Base-by-base conservation (phyloP, 1,140 invertebrate species). In the Cotesia glomerata region DNA sequence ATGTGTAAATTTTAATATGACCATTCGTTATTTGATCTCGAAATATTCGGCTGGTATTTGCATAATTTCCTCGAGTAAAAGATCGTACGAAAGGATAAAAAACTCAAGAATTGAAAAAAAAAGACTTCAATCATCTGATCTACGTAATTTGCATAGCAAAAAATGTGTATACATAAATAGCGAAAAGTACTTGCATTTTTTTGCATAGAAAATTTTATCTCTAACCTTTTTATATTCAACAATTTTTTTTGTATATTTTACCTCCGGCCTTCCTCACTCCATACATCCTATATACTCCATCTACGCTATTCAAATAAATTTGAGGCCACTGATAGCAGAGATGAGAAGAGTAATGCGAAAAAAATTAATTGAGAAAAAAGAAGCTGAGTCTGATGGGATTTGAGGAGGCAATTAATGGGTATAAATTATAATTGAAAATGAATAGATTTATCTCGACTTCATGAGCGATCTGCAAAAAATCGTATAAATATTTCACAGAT, bases 351-450 rank as follows among this genome's bases (percentile, higher is more conserved):
- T 18, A 51, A 34, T 36, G 52, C 14, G 34, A 16, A 67, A 51
- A 56, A 32, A 61, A 45, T 26, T 34, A 59, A 36, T 32, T 16
- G 26, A 49, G 56, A 69, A 9, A 13, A 39, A 63, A 63, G 49
- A 63, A 71, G 63, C 26, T 18, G 39, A 45, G 5, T 45, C 39
- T 45, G 39, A 45, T 11, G 39, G 11, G 39, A 45, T 45, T 45
- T 45, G 39, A 45, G 39, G 11, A 45, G 39, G 39, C 35, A 70
- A 59, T 70, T 61, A 62, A 62, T 14, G 45, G n/a, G 45, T 14
- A 70, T 62, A 71, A 71, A 64, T 64, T 61, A 62, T 71, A 62
- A 71, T 71, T 71, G 61, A 71, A 71, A 54, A 64, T 71, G 52
- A 18, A 18, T 56, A 56, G n/a, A 56, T 56, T 14, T n/a, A 56